These are phyloP conservation scores for Parus major DNA, from an alignment of 2,113 vertebrate genomes.

Conservation along the genomic window DNA sequence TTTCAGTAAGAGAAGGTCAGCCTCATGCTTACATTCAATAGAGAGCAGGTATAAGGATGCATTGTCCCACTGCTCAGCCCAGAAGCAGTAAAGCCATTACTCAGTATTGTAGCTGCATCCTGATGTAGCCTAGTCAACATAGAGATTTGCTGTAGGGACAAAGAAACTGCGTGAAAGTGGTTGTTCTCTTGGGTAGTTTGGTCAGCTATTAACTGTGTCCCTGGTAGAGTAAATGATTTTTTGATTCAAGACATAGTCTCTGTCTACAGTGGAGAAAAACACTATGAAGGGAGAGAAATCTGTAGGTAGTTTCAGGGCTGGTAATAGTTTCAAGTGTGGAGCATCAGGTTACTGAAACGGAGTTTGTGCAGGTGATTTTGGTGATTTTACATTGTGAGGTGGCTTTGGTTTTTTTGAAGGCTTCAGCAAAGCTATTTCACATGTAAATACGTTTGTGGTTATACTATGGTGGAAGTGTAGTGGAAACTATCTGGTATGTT, in stretches of 20 bases:
- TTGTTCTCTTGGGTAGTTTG: not conserved
- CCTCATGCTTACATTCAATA: fast-evolving
- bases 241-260: not conserved
- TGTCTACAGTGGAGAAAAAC: not conserved
- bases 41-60: not conserved
- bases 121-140: not conserved
- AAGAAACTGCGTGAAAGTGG: not conserved
- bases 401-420: not conserved
- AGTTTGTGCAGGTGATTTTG: not conserved
- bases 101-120: not conserved
- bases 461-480: not conserved
- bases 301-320: not conserved
- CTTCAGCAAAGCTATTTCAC: not conserved
- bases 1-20: not conserved
- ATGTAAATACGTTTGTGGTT: not conserved
- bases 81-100: not conserved
- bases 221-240: not conserved
- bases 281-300: not conserved
- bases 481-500: not conserved
- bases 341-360: not conserved
- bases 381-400: not conserved
- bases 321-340: not conserved
- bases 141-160: not conserved
- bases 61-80: not conserved
- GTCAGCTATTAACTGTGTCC: not conserved